Evolutionary conservation across 2,888 invertebrate species (phyloP), one percentile per base, ranked within the genome.

Genomic region (Philonicus albiceps): DNA sequence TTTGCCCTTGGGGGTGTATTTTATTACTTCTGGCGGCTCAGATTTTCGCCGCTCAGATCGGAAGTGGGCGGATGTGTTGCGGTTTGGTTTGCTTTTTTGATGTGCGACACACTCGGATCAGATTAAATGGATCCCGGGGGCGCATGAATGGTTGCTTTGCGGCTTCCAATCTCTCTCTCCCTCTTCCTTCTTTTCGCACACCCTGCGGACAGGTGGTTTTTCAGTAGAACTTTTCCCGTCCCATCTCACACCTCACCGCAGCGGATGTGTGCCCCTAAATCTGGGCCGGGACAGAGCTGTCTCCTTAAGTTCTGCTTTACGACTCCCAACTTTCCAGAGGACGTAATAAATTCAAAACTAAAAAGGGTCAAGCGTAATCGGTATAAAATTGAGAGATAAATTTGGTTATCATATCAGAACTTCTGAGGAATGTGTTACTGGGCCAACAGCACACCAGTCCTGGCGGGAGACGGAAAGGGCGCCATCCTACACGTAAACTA

Each of bases 31-130:
- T 83, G 53, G 4, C 37, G 31, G 13, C 37, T 64, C 22, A 37
- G 19, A 55, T 34, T 22, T 83, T 83, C 22, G 19, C 53, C 22
- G 19, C 55, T 30, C 27, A 49, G 5, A 84, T 27, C 84, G 84
- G 84, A 84, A 84, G 73, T 84, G 40, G 84, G 84, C 40, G 84
- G 84, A 22, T 43, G 73, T 84, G 84, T 73, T 84, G 84, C 73
- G 84, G 84, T 73, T 84, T 84, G 40, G 37, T 30, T 73, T 30
- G 43, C 22, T 84, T 73, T 84, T 84, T 84, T 84, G 22, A 43
- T 84, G 37, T 72, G 84, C 40, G 30, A 84, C 72, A 43, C 73
- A 73, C 22, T 19, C 64, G 31, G 55, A 27, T 27, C 43, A 43
- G n/a, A 64, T 81, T 31, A 55, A 64, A 64, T 53, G 19, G 34